These are phyloP conservation scores for Platycheirus albimanus DNA, from an alignment of 2,888 invertebrate genomes.

Conservation along the genomic window DNA sequence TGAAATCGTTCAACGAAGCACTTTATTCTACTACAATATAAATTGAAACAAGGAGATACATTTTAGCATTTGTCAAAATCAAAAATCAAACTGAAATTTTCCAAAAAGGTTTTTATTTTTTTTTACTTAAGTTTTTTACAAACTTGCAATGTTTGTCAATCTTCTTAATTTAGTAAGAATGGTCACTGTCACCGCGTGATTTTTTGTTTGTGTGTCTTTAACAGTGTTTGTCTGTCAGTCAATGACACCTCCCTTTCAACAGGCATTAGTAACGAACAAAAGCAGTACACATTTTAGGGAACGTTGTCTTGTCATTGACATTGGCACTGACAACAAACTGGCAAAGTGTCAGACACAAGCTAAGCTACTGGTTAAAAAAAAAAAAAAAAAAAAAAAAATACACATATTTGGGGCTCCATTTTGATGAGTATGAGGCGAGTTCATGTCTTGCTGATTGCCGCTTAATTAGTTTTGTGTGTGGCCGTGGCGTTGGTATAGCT, in stretches of 20 bases:
- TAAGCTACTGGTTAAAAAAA: slow-evolving; percentile 1
- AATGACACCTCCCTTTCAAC: not conserved
- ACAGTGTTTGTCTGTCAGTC: not conserved
- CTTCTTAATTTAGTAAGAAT: no score
- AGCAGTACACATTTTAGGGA: no score
- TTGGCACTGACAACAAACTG: slow-evolving; percentile 27
- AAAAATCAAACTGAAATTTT: no score
- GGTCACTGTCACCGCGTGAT: no score
- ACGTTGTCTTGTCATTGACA: slow-evolving; percentile 29
- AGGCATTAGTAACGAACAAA: not conserved
- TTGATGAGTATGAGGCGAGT: slow-evolving; percentile 40
- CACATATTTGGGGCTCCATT: slow-evolving; percentile 6
- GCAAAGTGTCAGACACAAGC: not conserved
- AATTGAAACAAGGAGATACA: no score
- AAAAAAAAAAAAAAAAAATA: not conserved
- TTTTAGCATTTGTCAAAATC: no score
- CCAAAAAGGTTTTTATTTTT: no score
- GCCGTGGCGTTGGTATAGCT: not conserved
- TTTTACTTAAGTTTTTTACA: no score
- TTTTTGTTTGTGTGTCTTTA: not conserved
- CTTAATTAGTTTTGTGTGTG: slow-evolving; percentile 60
- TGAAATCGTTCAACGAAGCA: no score
- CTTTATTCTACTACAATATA: no score
- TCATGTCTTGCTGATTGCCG: slow-evolving; percentile 54
- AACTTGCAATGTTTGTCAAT: no score